Evolutionary conservation across 1,140 invertebrate species (phyloP), one percentile per base, ranked within the genome.

Genomic region (Lerema accius): DNA sequence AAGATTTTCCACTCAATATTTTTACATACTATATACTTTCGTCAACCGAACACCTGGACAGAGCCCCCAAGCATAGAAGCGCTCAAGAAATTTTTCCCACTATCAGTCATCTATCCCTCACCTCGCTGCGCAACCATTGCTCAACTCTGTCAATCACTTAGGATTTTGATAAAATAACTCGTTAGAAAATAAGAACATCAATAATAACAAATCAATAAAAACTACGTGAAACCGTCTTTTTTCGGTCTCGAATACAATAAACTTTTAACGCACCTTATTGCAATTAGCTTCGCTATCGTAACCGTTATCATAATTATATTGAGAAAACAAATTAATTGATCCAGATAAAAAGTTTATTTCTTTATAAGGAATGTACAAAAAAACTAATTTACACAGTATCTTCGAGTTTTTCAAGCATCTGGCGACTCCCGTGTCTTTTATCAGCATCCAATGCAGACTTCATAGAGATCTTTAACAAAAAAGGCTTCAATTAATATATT

Each of bases 381-480:
- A 11, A 28, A 16, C 3, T 46, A 23, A 16, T 16, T 53, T 53
- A 56, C 5, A 56, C 13, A 43, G 11, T 13, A 28, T 43, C 42
- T 28, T 45, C 42, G 23, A 56, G 19, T 43, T 26, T 56, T 45
- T 56, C 39, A 42, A 56, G 13, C 13, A 56, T 19, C 19, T 15
- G 15, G 14, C 40, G 51, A 19, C 51, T 28, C 15, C 11, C 51
- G 28, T 13, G 23, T 56, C 51, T 56, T 15, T 28, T 56, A 19
- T 56, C 51, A 15, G 19, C 42, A 1, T 26, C 39, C 40, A 56
- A 43, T 1, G 39, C 51, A 4, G 51, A 17, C 13, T 56, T 56
- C 51, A 56, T 43, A 15, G 39, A 26, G 4, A 56, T 28, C 51
- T 56, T 14, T 16, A 63, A 55, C 5, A 46, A 62, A 70, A 4